A percentile compares a stretch with the other conserved stretches of the same genome.
Evolutionary conservation across 2,888 invertebrate genomes (phyloP).

Genomic region (Temnothorax rugatulus): DNA sequence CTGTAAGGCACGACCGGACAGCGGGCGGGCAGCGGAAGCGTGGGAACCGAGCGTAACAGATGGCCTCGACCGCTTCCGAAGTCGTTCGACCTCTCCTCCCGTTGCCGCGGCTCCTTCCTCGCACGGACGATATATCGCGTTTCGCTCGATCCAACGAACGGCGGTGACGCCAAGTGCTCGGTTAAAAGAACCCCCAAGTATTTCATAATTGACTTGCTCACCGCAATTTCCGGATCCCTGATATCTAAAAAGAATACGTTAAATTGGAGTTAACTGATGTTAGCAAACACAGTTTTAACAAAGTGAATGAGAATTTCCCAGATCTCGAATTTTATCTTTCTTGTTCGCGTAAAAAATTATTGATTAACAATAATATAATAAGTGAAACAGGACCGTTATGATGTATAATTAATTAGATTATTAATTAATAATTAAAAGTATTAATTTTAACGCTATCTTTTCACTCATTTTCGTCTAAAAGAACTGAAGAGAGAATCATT

Average conservation of each 20-base stretch:
- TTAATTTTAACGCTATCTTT: neutral
- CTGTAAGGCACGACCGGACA: constrained; percentile 72
- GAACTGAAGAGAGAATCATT: neutral
- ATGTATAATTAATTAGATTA: no score
- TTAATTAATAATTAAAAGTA: no score
- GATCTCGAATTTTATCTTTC: neutral
- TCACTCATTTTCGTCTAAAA: neutral
- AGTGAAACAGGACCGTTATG: no score
- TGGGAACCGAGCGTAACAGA: constrained; percentile 85
- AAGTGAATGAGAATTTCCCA: neutral
- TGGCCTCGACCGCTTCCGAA: constrained; percentile 81
- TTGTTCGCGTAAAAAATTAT: neutral
- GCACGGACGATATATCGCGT: neutral
- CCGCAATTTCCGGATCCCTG: neutral
- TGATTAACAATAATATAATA: neutral
- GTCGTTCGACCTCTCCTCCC: constrained; percentile 78
- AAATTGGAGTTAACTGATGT: neutral
- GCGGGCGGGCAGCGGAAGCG: constrained; percentile 82
- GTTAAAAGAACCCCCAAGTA: neutral
- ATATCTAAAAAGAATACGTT: neutral
- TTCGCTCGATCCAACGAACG: neutral
- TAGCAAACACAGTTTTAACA: neutral
- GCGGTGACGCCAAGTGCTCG: neutral
- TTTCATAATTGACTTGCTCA: neutral
- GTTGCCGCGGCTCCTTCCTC: constrained; percentile 61